These are phyloP conservation scores for Serripes groenlandicus DNA, from an alignment of 2,888 invertebrate genomes.

Conservation along the genomic window DNA sequence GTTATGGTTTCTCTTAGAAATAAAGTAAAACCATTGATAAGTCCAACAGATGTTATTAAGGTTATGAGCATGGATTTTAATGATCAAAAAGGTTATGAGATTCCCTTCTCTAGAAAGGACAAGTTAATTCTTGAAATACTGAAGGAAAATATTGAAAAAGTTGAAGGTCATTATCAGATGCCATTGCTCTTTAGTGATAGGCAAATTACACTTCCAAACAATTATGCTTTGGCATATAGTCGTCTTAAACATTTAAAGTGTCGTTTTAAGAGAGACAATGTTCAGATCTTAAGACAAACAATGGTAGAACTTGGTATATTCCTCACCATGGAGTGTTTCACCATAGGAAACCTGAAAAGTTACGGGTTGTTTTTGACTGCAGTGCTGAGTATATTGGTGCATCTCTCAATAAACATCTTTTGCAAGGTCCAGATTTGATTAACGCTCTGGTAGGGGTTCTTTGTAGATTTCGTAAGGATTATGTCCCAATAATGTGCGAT, in stretches of 20 bases:
- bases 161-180: conserved; percentile 39
- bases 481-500: not conserved
- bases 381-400: conserved; percentile 26
- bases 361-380: conserved; percentile 57
- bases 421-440: conserved; percentile 65
- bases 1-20: too few relatives aligned
- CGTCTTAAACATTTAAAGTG: conserved; percentile 18
- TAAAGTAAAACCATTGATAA: too few relatives aligned
- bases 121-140: conserved; percentile 14
- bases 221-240: conserved; percentile 25
- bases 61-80: conserved; percentile 41
- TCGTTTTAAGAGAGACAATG: conserved; percentile 2
- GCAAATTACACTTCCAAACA: conserved; percentile 27
- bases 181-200: conserved; percentile 46
- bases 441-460: conserved; percentile 66
- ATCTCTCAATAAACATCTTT: conserved; percentile 40
- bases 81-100: conserved; percentile 32
- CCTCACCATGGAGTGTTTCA: conserved; percentile 35
- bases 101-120: conserved; percentile 8
- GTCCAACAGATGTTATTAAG: not conserved
- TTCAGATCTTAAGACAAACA: not conserved
- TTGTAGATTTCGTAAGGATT: conserved; percentile 29
- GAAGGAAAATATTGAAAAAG: conserved; percentile 13
- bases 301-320: conserved; percentile 33
- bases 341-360: conserved; percentile 39